Evolutionary conservation across 2,113 vertebrate genomes (phyloP), one percentile per base, ranked within the genome.

Genomic region (Zosterops borbonicus): DNA sequence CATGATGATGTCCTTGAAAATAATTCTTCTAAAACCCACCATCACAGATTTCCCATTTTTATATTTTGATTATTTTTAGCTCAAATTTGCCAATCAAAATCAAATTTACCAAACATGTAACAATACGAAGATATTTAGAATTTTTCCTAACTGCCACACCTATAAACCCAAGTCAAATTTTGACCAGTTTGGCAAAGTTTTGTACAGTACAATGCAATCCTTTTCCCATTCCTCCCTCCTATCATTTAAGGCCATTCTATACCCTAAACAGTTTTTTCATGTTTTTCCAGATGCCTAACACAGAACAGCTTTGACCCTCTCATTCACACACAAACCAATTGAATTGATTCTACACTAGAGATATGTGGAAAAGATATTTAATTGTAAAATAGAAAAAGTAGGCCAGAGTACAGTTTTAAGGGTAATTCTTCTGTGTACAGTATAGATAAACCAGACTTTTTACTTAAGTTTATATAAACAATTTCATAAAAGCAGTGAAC

Each of bases 311-410:
- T 81, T 67, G 83, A 83, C 59, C 13, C 83, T 90, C 83, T 68
- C 93, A 85, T 18, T 52, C 44, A 10, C 87, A 85, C 39, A 85
- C 44, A 71, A 96, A 90, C 58, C 82, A 71, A 97, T 52, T 78
- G 62, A 97, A 95, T 59, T 39, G 81, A 97, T 83, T 91, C 87
- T 95, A 97, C 96, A 93, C 89, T 90, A 82, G 50, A 92, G 23
- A 27, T 97, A 97, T 98, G 97, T 98, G 98, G 97, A 98, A 98
- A 98, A 98, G 98, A 98, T 98, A 98, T 98, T 98, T 98, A 98
- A 98, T 98, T 97, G 98, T 97, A 98, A 98, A 98, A 98, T 98
- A 98, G 98, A 98, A 98, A 97, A 98, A 98, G 97, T 98, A 98
- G 98, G 90, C 96, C 97, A 98, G 97, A 98, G 97, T 98, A 98